Conservation (phyloP, 1,140 invertebrate species). For the Cydia strobilella region DNA sequence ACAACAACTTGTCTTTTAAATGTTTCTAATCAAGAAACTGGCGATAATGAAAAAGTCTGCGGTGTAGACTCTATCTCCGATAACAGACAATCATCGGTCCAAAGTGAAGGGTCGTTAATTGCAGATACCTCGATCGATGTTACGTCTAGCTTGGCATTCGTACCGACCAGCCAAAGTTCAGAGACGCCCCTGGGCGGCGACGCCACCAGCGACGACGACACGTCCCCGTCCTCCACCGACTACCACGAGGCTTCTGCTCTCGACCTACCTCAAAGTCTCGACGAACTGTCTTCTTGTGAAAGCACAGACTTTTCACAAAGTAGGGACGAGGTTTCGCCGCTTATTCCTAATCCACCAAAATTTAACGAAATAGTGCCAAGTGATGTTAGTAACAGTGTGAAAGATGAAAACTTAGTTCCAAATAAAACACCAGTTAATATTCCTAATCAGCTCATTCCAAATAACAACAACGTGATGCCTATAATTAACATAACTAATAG, state of each 20-base stretch:
- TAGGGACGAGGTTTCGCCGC: constrained; percentile 65
- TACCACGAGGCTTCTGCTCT: constrained; percentile 75
- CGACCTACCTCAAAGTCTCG: constrained; percentile 70
- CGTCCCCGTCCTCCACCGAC: constrained; percentile 72
- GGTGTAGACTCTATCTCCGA: constrained; percentile 44
- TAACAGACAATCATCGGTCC: constrained; percentile 53
- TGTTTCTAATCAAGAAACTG: constrained; percentile 37
- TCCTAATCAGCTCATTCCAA: constrained; percentile 64
- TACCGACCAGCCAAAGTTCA: constrained; percentile 71
- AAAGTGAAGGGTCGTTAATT: constrained; percentile 68
- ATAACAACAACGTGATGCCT: constrained; percentile 50
- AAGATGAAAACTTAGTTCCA: constrained; percentile 42
- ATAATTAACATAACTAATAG: constrained; percentile 45
- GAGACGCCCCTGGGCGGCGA: constrained; percentile 53
- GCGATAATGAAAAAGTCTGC: constrained; percentile 53
- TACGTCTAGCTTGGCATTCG: constrained; percentile 72
- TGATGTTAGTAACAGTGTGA: constrained; percentile 45
- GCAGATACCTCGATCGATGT: constrained; percentile 72
- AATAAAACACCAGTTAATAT: constrained; percentile 48
- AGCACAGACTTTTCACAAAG: constrained; percentile 73
- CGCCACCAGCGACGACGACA: constrained; percentile 72
- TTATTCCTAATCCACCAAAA: constrained; percentile 44
- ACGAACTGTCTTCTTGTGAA: constrained; percentile 67
- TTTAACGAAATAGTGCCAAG: constrained; percentile 38
- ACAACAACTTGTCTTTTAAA: constrained; percentile 16